These are phyloP conservation scores for Hydrotaea cyrtoneurina DNA, from an alignment of 2,888 invertebrate genomes.

Conservation along the genomic window DNA sequence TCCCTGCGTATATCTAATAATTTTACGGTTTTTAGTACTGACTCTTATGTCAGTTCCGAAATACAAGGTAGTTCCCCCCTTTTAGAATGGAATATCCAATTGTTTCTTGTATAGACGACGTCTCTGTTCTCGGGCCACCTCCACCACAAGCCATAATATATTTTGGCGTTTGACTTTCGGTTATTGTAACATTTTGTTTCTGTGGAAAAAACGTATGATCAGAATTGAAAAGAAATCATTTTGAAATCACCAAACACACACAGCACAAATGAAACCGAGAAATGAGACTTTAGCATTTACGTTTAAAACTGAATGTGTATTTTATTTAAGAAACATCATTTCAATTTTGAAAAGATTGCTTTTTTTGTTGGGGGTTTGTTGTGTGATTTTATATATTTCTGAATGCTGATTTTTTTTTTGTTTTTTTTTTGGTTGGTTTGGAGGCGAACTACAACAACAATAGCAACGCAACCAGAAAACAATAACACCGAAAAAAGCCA, in stretches of 20 bases:
- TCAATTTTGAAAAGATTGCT: slow-evolving; percentile 18
- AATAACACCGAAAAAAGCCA: slow-evolving; percentile 20
- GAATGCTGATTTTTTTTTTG: slow-evolving; percentile 17
- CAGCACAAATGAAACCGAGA: not conserved
- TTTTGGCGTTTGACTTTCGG: too few species aligned
- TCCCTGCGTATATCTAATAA: too few species aligned
- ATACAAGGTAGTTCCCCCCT: too few species aligned
- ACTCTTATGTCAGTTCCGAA: too few species aligned
- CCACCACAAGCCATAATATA: not conserved
- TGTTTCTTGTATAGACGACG: too few species aligned
- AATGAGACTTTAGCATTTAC: not conserved
- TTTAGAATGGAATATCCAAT: too few species aligned
- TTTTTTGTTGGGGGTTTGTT: slow-evolving; percentile 45
- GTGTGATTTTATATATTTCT: slow-evolving; percentile 37
- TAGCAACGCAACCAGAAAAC: not conserved
- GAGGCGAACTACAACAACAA: slow-evolving; percentile 15
- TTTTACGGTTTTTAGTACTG: too few species aligned
- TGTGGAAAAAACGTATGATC: slow-evolving; percentile 33
- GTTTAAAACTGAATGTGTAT: slow-evolving; percentile 3
- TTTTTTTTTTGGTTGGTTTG: slow-evolving; percentile 28
- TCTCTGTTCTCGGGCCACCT: not conserved
- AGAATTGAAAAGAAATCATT: slow-evolving; percentile 5
- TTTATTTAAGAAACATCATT: slow-evolving; percentile 22
- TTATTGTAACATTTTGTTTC: too few species aligned
- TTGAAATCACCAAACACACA: not conserved